These are phyloP conservation scores for Luperina nickerlii DNA, from an alignment of 2,888 invertebrate genomes.

Conservation along the genomic window DNA sequence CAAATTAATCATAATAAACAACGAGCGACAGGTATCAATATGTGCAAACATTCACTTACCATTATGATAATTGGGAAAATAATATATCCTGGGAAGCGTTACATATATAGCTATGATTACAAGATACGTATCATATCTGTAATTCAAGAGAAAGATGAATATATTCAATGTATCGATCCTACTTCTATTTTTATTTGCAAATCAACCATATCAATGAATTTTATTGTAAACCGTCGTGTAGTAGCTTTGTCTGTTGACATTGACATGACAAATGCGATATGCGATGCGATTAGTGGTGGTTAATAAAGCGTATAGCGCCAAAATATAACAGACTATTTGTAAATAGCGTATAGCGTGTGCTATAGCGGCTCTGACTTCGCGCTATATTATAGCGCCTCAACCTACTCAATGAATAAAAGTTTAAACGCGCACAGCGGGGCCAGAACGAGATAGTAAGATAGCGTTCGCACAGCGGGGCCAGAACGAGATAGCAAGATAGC, in stretches of 20 bases:
- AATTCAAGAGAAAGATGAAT: slow-evolving; percentile 14
- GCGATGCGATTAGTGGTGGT: too few relatives aligned
- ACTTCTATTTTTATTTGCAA: slow-evolving; percentile 55
- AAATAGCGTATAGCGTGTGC: too few relatives aligned
- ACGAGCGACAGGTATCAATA: slow-evolving; percentile 31
- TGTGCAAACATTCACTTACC: slow-evolving; percentile 55
- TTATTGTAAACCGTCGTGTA: background rate
- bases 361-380: too few relatives aligned
- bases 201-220: slow-evolving; percentile 45
- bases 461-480: too few relatives aligned
- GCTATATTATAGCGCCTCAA: too few relatives aligned
- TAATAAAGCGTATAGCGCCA: too few relatives aligned
- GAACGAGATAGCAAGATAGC: too few relatives aligned
- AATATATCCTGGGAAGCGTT: slow-evolving; percentile 13
- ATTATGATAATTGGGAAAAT: slow-evolving; percentile 38
- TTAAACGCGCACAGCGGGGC: too few relatives aligned
- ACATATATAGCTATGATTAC: slow-evolving; percentile 25
- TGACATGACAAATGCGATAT: slow-evolving; percentile 19
- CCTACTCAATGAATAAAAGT: too few relatives aligned
- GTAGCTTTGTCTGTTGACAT: slow-evolving; percentile 20
- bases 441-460: too few relatives aligned
- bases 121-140: slow-evolving; percentile 39
- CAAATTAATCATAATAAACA: slow-evolving; percentile 10
- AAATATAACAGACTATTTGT: too few relatives aligned
- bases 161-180: slow-evolving; percentile 51